Conservation (phyloP, 2,888 invertebrate genomes). For the Embidobia sp. region DNA sequence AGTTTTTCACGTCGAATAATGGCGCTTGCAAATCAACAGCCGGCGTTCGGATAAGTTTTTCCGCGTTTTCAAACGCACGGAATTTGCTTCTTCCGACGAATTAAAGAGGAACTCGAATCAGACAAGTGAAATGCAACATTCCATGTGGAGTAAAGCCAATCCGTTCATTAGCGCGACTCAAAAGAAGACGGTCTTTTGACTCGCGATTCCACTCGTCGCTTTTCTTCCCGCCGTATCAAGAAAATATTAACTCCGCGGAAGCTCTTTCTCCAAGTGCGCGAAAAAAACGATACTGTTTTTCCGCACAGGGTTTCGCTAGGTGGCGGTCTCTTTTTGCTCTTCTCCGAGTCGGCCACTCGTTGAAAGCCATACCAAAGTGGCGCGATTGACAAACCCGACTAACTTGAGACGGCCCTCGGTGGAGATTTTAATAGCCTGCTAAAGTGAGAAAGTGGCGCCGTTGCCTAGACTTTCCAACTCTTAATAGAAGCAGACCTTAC, state of each 20-base stretch:
- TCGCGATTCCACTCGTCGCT: too few relatives aligned
- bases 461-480: slow-evolving; percentile 57
- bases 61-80: too few relatives aligned
- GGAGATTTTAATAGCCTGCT: slow-evolving; percentile 56
- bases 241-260: too few relatives aligned
- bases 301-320: slow-evolving; percentile 29
- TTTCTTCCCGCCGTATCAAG: too few relatives aligned
- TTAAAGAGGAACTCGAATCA: background rate
- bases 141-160: background rate
- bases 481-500: slow-evolving; percentile 51
- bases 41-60: too few relatives aligned
- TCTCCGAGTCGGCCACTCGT: slow-evolving; percentile 11
- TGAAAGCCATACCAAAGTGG: slow-evolving; percentile 51
- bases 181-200: background rate
- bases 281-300: too few relatives aligned
- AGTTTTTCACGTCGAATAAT: too few relatives aligned
- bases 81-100: too few relatives aligned
- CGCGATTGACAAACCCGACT: slow-evolving; percentile 41
- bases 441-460: slow-evolving; percentile 57
- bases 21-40: too few relatives aligned
- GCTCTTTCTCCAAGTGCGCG: too few relatives aligned
- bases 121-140: slow-evolving; percentile 4
- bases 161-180: slow-evolving; percentile 26
- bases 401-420: slow-evolving; percentile 38
- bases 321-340: background rate